Evolutionary conservation across 1,140 invertebrate genomes (phyloP), one percentile per base, ranked within the genome.

Genomic region (Hestina assimilis): DNA sequence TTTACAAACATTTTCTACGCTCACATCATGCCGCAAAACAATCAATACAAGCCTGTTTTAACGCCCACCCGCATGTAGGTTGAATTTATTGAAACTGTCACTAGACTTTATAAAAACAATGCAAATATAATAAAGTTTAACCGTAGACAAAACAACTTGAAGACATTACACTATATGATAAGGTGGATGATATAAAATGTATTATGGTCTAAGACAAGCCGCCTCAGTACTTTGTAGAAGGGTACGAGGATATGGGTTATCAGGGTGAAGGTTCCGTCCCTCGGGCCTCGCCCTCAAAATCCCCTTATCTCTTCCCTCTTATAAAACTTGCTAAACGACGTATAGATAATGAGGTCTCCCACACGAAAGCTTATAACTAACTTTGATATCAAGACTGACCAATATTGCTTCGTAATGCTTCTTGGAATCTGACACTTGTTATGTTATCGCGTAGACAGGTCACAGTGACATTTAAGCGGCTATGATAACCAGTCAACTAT

Each of bases 381-480:
- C 54, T 59, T 61, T 51, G 28, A 55, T 40, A 62, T 23, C 42
- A 28, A 48, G 43, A 42, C 47, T 20, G 20, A 20, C n/a, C 19
- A 47, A 40, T 29, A 50, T 56, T 26, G 46, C 46, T 40, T 31
- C 42, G 43, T 48, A 48, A 58, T 56, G 35, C 12, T 77, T 73
- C 74, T 73, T 45, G 59, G 74, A 75, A 74, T 71, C 48, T 62
- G 62, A 63, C 60, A 54, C 53, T 66, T 48, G 62, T 50, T 38
- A 40, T 66, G 61, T 59, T 78, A 72, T 77, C 68, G 55, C 67
- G 55, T 55, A 65, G 64, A 71, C 71, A 72, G 75, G 74, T 79
- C 78, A 79, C 57, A 75, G 54, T 67, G 67, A 69, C 72, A 78
- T 71, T 72, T 65, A 70, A 59, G 43, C 29, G 31, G 47, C 29